phyloP scores from a whole-genome alignment of 2,797 vertebrate species.

The Pachyuromys duprasi region DNA sequence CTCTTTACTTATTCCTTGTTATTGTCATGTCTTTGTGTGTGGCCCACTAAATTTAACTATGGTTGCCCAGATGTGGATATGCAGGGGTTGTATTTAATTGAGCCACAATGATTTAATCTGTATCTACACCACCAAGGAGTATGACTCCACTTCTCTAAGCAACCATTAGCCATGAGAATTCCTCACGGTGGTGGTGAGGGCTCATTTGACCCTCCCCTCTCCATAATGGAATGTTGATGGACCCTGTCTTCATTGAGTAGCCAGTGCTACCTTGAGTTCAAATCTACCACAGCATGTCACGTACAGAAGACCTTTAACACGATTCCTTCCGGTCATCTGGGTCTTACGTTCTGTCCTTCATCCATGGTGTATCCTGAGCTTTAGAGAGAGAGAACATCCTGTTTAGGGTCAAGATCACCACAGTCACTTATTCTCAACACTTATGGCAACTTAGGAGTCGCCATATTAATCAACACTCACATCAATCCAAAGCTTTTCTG shows the following conservation, averaged over 20 bases:
- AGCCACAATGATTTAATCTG: not conserved
- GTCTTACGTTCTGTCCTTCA: no score
- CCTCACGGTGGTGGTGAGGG: not conserved
- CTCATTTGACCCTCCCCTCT: not conserved
- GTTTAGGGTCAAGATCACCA: not conserved
- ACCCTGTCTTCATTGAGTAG: not conserved
- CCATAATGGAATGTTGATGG: not conserved
- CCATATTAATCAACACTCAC: not conserved
- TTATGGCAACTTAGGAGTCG: not conserved
- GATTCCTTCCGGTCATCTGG: not conserved
- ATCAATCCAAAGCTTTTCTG: not conserved
- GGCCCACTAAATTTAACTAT: not conserved
- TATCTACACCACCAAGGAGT: not conserved
- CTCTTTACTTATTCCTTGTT: not conserved
- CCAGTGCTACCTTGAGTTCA: not conserved
- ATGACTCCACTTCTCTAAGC: not conserved
- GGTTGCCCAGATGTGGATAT: not conserved
- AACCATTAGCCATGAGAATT: not conserved
- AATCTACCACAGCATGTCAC: not conserved
- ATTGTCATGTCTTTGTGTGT: not conserved
- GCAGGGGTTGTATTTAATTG: not conserved
- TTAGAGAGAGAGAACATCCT: not conserved
- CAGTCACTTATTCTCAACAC: not conserved
- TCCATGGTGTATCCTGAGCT: not conserved
- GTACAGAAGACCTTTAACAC: not conserved